phyloP scores from a whole-genome alignment of 2,888 invertebrate species.

The Meiosimyza platycephala region DNA sequence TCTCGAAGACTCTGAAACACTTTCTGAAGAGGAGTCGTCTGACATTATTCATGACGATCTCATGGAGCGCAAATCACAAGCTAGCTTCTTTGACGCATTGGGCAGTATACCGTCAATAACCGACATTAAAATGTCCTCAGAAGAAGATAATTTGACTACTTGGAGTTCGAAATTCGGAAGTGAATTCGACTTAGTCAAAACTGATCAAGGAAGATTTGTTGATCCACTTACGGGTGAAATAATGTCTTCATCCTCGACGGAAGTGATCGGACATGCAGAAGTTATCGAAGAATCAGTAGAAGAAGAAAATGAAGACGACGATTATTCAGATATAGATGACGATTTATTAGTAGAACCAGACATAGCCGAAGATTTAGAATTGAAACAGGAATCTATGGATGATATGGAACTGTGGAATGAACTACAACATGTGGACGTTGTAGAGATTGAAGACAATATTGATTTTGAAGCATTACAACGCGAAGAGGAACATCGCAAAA shows the following conservation, averaged over 20 bases:
- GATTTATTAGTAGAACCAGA: conserved; percentile 26
- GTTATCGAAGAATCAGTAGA: conserved; percentile 22
- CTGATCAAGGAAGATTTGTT: too few relatives aligned
- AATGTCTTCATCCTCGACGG: not conserved
- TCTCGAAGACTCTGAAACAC: too few relatives aligned
- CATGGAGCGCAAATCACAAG: too few relatives aligned
- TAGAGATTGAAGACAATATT: not conserved
- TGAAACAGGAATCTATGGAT: not conserved
- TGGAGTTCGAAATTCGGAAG: not conserved
- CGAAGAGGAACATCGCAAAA: too few relatives aligned
- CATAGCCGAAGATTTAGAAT: conserved; percentile 21
- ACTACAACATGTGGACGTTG: not conserved
- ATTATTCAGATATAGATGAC: not conserved
- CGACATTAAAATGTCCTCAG: too few relatives aligned
- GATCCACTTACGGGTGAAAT: too few relatives aligned
- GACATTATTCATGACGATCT: too few relatives aligned
- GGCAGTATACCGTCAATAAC: too few relatives aligned
- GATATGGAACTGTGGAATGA: not conserved
- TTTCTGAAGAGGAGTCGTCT: too few relatives aligned
- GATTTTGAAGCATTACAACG: not conserved
- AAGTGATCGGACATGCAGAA: not conserved
- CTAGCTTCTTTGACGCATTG: too few relatives aligned
- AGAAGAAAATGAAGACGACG: conserved; percentile 27
- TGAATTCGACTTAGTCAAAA: not conserved
- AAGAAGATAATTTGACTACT: too few relatives aligned